Conservation (phyloP, 2,113 vertebrate genomes). For the Zeus faber region DNA sequence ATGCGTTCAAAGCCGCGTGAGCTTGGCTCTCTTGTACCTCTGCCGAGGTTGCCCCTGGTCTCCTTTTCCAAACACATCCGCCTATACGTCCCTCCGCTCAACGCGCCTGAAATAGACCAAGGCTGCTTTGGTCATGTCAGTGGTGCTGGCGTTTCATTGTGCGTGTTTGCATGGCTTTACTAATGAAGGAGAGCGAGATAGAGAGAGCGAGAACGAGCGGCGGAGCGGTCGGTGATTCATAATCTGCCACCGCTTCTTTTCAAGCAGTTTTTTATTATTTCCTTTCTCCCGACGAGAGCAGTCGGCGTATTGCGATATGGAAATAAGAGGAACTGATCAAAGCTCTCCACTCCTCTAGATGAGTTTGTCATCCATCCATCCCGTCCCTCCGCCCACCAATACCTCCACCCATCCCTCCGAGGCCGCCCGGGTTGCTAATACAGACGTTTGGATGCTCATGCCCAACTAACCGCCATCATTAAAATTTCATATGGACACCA, state of each 20-base stretch:
- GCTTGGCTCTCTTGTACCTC: no score
- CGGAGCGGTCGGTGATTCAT: slow-evolving; percentile 33
- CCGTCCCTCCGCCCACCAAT: no score
- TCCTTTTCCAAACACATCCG: no score
- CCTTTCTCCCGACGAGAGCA: slow-evolving; percentile 33
- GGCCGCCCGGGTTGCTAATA: slow-evolving; percentile 57
- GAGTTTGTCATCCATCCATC: slow-evolving; percentile 55
- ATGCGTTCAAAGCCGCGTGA: no score
- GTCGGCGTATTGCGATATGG: slow-evolving; percentile 60
- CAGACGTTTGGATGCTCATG: slow-evolving; percentile 55
- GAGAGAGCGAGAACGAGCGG: background rate
- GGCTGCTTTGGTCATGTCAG: background rate
- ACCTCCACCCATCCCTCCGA: no score
- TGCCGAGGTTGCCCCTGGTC: no score
- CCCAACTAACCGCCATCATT: slow-evolving; percentile 55
- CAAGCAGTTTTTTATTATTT: slow-evolving; percentile 60
- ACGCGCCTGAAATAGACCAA: no score
- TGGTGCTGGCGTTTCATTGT: background rate
- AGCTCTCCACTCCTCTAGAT: slow-evolving; percentile 63
- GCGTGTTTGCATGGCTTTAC: background rate
- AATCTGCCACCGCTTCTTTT: no score
- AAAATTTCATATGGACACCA: slow-evolving; percentile 60
- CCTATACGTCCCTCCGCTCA: no score
- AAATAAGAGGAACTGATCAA: slow-evolving; percentile 67
- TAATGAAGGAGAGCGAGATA: no score